These are phyloP conservation scores for Acanthiza pusilla DNA, from an alignment of 2,797 vertebrate species.

Conservation along the genomic window DNA sequence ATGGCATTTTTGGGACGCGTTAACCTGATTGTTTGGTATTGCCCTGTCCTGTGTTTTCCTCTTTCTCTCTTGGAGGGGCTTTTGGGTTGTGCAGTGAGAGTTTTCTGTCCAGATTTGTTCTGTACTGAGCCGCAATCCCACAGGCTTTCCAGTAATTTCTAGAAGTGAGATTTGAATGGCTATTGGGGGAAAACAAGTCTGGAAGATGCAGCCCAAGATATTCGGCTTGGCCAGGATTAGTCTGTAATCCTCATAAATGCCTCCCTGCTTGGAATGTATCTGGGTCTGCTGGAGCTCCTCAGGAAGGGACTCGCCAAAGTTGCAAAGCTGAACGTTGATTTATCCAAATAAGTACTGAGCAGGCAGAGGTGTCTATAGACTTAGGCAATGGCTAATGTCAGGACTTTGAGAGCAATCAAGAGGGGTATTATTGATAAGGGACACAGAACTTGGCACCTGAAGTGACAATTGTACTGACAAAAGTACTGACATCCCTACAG, in stretches of 20 bases:
- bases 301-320: background rate
- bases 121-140: background rate
- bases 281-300: background rate
- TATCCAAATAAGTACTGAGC: background rate
- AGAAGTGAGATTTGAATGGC: background rate
- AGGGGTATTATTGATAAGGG: background rate
- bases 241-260: background rate
- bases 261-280: accelerated
- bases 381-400: background rate
- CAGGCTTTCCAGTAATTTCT: background rate
- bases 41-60: background rate
- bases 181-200: background rate
- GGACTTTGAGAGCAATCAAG: background rate
- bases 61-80: background rate
- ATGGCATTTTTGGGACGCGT: accelerated
- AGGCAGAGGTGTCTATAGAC: background rate
- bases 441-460: background rate
- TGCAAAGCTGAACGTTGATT: background rate
- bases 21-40: background rate
- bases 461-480: background rate
- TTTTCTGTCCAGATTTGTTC: background rate
- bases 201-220: background rate
- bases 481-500: background rate
- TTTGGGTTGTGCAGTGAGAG: background rate
- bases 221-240: background rate